Evolutionary conservation across 2,113 vertebrate species (phyloP), one percentile per base, ranked within the genome.

Genomic region (Aegypius monachus): DNA sequence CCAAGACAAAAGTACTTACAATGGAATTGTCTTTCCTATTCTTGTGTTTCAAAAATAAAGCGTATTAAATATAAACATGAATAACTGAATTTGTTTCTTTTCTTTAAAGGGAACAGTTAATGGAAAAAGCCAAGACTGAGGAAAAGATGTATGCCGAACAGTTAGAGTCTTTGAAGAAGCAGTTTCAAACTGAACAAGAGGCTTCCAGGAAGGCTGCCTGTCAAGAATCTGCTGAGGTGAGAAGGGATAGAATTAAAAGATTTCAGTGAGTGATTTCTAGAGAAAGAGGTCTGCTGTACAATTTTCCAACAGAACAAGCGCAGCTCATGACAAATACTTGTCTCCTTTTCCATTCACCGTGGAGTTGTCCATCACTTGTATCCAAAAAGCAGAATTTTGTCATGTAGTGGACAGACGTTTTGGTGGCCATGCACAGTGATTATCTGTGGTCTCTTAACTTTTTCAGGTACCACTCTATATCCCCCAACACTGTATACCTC

Each of bases 181-280:
- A 98, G 70, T 98, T 98, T 80, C 97, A 96, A 40, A 90, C 68
- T 4, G 97, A 98, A 85, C 97, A 94, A 78, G 96, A 98, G 50
- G 83, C 88, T 31, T 72, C 71, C 7, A 98, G 86, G 94, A 98
- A 97, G 70, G 94, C 85, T 9, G 53, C 89, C 20, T 97, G 96
- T 19, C 94, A 94, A 50, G 97, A 98, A 81, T 45, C 91, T 11
- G 25, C 92, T 36, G 96, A 98, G 97, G 98, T 98, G 93, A 52
- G 62, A 73, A 62, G 56, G 52, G 16, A 13, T 9, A 16, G 9
- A 80, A 74, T 61, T 31, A 34, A 43, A 71, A 80, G n/a, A 53
- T 43, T 58, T 67, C 21, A 38, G 14, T 38, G 45, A n/a, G 19
- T 36, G 6, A 29, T n/a, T 80, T 81, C 48, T 40, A 68, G 27